Base-by-base conservation (phyloP, 2,797 vertebrate species). In the Microctenopoma steveboyesi region DNA sequence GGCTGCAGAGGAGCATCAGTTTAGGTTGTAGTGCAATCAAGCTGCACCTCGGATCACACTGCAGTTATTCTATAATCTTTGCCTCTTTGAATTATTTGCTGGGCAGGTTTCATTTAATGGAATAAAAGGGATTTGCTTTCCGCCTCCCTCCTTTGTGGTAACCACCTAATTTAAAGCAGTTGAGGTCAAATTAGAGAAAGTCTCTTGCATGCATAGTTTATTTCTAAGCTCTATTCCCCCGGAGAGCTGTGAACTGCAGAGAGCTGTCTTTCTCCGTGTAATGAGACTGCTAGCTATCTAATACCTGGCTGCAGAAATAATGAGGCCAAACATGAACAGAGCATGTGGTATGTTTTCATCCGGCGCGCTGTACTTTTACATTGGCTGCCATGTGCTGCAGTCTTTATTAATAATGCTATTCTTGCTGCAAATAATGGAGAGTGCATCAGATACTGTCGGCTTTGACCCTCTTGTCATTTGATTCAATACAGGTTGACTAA, bases 381-480 rank as follows among this genome's bases (percentile, higher is more conserved):
- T 68, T 53, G 25, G 4, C 59, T 42, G 45, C 68, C 56, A 55
- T 54, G 60, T 37, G 35, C 69, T 25, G 10, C 49, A 53, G 37
- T 59, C 55, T 75, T 77, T 58, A 69, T 76, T 75, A 84, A 83
- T 83, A 79, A 75, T 65, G 53, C 74, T 78, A 7, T 78, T 76
- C 77, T 47, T 61, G 33, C 60, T 57, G 35, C 15, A 6, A 37
- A 76, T 89, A 80, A 90, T 79, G 69, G 77, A 79, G 69, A 71
- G 60, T 53, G 55, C 79, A 74, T 80, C 72, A 81, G 64, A 86
- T 70, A 30, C 53, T 53, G 71, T 54, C 78, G 72, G 80, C 71
- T 63, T 61, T 81, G 83, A 82, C 83, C 78, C 76, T 85, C 74
- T 78, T 81, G 82, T 84, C 75, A 68, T 84, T 82, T 74, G 63